phyloP scores from a whole-genome alignment of 2,113 vertebrate species.

The Psilopogon haemacephalus region DNA sequence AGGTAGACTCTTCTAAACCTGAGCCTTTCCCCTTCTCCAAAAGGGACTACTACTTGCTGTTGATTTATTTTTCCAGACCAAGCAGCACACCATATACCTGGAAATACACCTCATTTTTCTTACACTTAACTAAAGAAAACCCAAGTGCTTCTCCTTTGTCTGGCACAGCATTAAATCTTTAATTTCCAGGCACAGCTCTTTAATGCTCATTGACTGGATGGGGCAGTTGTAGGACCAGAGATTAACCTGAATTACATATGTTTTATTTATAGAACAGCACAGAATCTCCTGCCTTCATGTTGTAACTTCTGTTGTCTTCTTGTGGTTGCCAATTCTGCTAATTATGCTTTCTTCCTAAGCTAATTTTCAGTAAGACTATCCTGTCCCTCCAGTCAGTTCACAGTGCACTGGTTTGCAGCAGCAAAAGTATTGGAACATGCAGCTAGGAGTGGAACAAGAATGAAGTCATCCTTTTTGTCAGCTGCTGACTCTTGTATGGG shows the following conservation, averaged over 20 bases:
- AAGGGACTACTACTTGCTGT: background rate
- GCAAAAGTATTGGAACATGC: background rate
- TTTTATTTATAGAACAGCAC: background rate
- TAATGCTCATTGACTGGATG: background rate
- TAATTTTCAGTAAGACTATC: background rate
- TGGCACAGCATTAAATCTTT: background rate
- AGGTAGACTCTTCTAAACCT: background rate
- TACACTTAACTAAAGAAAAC: background rate
- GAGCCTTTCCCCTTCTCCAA: background rate
- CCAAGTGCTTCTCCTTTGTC: background rate
- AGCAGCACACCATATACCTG: background rate
- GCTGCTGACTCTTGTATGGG: background rate
- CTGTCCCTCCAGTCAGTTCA: background rate
- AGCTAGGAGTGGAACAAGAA: conserved; percentile 1
- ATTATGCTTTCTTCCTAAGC: background rate
- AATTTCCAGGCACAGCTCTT: background rate
- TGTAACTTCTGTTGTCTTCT: background rate
- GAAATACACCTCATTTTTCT: background rate
- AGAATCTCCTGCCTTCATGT: background rate
- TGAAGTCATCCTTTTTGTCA: conserved; percentile 54
- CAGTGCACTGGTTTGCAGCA: background rate
- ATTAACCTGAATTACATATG: background rate
- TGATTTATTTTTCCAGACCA: background rate
- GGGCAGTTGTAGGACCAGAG: background rate
- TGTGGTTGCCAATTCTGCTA: background rate